Evolutionary conservation across 30 jellyfish, hydroid and myxozoan species (phyloP), one percentile per base, ranked within the genome.

Genomic region (Pseudorhiza aurosa): DNA sequence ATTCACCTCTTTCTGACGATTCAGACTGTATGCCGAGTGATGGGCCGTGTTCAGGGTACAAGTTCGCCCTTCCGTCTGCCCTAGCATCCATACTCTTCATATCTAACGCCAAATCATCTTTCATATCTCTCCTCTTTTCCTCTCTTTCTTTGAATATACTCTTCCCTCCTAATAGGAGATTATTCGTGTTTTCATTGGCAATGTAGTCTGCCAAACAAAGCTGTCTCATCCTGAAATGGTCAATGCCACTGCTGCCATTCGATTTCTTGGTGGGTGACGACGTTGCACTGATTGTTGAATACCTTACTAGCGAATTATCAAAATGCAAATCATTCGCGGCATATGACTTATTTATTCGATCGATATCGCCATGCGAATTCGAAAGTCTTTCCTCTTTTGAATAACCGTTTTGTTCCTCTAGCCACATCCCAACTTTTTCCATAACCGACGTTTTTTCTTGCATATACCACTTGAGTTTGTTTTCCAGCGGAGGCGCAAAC

Each of bases 401-500:
- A 56, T 80, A 51, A 33, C 76, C 95, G 14, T 67, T 65, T 59
- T 88, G 96, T 22, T 85, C 97, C 30, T 83, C 94, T 21, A 94
- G 90, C 99, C 99, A 94, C 45, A 85, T 72, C 7, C 99, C 99
- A 57, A 94, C 99, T 51, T 94, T 94, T 40, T 94, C 99, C 68
- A 77, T 87, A 21, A 76, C 85, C 8, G 93, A 65, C 30, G 89
- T 76, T 18, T 68, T 49, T 24, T 68, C 82, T 65, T 76, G 89
- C 92, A 68, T 68, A 53, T 87, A 55, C 81, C 89, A 46, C 17
- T 67, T 58, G 27, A 70, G 72, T 18, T 68, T 75, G 35, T 55
- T 65, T 47, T 69, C 49, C 51, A 65, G 72, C 17, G 77, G 36
- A 11, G 85, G 89, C 4, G 93, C 86, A 65, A 87, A 62, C 71